Percentiles rank a stretch among this genome's conserved stretches.
These are phyloP conservation scores for Choloepus hoffmanni DNA, from an alignment of 2,113 vertebrate species.

Conservation along the genomic window DNA sequence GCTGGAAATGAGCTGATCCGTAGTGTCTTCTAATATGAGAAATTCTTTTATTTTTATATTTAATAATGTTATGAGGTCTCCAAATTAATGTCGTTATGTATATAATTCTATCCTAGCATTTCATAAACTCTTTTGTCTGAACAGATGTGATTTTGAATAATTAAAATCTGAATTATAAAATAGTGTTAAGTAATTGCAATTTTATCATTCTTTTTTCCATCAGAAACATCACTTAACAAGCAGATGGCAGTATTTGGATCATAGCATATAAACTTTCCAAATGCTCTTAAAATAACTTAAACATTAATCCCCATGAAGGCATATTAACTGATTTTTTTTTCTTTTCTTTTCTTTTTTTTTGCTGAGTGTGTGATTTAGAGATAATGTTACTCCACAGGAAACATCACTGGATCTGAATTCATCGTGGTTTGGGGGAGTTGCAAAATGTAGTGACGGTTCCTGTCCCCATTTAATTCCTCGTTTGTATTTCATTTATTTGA, in stretches of 20 bases:
- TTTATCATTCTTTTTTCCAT: background rate
- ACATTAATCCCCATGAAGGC: background rate
- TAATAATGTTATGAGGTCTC: background rate
- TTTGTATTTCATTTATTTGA: background rate
- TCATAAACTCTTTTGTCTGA: background rate
- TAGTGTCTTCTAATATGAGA: background rate
- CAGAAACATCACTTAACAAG: background rate
- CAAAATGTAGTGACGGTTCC: background rate
- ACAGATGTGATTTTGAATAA: background rate
- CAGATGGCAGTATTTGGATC: background rate
- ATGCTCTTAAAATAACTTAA: background rate
- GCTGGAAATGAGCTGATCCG: background rate
- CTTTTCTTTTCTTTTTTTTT: background rate
- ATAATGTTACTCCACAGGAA: background rate
- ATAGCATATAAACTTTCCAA: background rate
- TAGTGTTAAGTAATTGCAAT: background rate
- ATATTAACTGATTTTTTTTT: background rate
- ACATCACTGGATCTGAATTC: background rate
- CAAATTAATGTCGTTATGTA: background rate
- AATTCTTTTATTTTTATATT: background rate
- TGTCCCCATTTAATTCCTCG: background rate
- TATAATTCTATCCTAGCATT: background rate
- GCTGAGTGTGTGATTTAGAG: background rate
- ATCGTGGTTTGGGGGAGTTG: background rate
- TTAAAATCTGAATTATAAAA: constrained; percentile 5